These are phyloP conservation scores for Drosophila ficusphila DNA, from an alignment of 1,140 invertebrate species.

Conservation along the genomic window DNA sequence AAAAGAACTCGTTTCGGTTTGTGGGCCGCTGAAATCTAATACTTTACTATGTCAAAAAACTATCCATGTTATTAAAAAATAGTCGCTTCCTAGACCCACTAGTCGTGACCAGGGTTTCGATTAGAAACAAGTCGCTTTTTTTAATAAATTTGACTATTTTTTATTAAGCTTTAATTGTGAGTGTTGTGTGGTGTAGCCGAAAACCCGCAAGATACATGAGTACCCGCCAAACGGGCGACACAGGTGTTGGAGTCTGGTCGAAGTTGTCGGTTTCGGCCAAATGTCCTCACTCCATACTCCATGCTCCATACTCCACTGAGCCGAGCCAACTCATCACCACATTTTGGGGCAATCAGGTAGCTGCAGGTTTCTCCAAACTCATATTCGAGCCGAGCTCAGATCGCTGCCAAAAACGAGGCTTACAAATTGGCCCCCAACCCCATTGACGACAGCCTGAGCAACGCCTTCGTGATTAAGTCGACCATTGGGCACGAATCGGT, in stretches of 20 bases:
- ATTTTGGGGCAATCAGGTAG: slow-evolving; percentile 36
- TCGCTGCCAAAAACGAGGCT: slow-evolving; percentile 41
- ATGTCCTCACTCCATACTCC: slow-evolving; percentile 1
- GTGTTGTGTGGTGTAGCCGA: slow-evolving; percentile 28
- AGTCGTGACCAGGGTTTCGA: slow-evolving; percentile 46
- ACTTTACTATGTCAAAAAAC: slow-evolving; percentile 50
- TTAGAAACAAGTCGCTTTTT: slow-evolving; percentile 7
- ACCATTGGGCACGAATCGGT: not conserved
- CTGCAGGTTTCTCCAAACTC: slow-evolving; percentile 2
- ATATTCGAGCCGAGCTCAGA: slow-evolving; percentile 1
- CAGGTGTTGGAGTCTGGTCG: slow-evolving; percentile 33
- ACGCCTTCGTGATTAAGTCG: slow-evolving; percentile 41
- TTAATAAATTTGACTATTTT: slow-evolving; percentile 49
- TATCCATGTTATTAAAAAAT: slow-evolving; percentile 35
- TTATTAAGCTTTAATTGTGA: slow-evolving; percentile 70
- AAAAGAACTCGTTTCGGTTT: slow-evolving; percentile 56
- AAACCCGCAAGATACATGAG: slow-evolving; percentile 23
- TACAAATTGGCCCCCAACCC: slow-evolving; percentile 53
- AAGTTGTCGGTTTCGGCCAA: slow-evolving; percentile 4
- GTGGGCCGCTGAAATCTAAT: slow-evolving; percentile 66
- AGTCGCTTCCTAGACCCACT: slow-evolving; percentile 58
- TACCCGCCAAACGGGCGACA: slow-evolving; percentile 67
- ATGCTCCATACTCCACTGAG: slow-evolving; percentile 1
- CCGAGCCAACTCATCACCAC: slow-evolving; percentile 47
- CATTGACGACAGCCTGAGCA: slow-evolving; percentile 40